These are phyloP conservation scores for Lepidurus packardi DNA, from an alignment of 1,140 invertebrate genomes.

Conservation along the genomic window DNA sequence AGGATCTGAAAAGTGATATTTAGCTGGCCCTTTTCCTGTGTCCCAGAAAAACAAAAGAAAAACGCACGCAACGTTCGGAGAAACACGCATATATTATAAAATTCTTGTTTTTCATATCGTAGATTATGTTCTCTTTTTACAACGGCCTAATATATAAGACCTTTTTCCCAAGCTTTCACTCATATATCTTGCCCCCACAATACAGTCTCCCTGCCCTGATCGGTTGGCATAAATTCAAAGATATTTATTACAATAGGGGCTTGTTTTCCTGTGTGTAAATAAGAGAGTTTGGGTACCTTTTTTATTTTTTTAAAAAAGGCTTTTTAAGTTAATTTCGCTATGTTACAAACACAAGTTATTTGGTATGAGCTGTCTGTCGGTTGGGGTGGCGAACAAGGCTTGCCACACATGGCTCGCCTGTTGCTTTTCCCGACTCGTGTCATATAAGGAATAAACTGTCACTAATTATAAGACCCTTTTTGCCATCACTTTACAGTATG, in stretches of 20 bases:
- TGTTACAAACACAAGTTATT: not conserved
- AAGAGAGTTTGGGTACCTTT: not conserved
- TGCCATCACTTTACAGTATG: constrained; percentile 10
- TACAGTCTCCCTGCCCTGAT: not conserved
- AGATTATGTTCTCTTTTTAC: not conserved
- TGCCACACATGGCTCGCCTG: not conserved
- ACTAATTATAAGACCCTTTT: constrained; percentile 16
- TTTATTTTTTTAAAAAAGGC: not conserved
- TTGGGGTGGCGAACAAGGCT: not conserved
- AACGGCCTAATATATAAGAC: not conserved
- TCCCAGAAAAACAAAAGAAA: not conserved
- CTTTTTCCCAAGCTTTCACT: no score
- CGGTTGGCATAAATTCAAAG: not conserved
- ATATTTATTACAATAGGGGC: not conserved
- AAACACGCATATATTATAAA: constrained; percentile 16
- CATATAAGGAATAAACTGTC: not conserved
- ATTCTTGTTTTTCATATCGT: constrained; percentile 5
- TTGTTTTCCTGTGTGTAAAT: not conserved
- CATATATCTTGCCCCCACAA: not conserved
- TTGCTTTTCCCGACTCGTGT: not conserved
- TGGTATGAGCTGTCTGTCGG: constrained; percentile 16
- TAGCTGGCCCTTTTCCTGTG: not conserved
- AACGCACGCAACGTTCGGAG: not conserved
- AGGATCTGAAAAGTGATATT: not conserved
- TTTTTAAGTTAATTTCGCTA: not conserved